Base-by-base conservation (phyloP, 30 jellyfish, hydroid and myxozoan species). In the Turritopsis dohrnii region DNA sequence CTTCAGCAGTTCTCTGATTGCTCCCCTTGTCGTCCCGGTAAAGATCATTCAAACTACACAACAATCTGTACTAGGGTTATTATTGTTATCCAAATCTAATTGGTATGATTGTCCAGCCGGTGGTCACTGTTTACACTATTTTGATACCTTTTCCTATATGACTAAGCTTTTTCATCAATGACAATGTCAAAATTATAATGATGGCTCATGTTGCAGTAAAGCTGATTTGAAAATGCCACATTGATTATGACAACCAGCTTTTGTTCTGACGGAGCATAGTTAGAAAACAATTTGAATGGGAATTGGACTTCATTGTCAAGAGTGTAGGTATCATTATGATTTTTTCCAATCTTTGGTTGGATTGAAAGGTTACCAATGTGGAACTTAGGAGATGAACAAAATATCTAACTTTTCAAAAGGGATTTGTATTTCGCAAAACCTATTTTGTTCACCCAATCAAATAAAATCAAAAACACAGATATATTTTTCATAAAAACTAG, bases 21-120 rank as follows among this genome's bases (percentile, higher is more conserved):
- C 88, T 71, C 95, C 1, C 80, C 75, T 69, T 94, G 99, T 89
- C 96, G 93, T 54, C 88, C 96, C 18, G 99, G 99, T 18, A 79
- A 82, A 53, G 99, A 97, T 1, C 71, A 84, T 24, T 60, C 71
- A 83, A 89, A 86, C 72, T 81, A 79, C 53, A 85, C 99, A 0
- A 96, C 96, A 18, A 75, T 84, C 16, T 94, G 99, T 83, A 75
- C 79, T 77, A 75, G 79, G 96, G 99, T 24, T 89, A 71, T 66
- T 89, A 86, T 89, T 94, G 99, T n/a, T n/a, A n/a, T 66, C 99
- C 99, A 8, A 84, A 83, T 72, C 95, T 29, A 85, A 79, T 25
- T 95, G 90, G 65, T 84, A 86, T 19, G 88, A 72, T 8, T 94
- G 99, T 86, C 99, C 99, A 7, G 84, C 90, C 21, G 99, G 99